Base-by-base conservation (phyloP, 2,113 vertebrate genomes). In the Xiphophorus maculatus region DNA sequence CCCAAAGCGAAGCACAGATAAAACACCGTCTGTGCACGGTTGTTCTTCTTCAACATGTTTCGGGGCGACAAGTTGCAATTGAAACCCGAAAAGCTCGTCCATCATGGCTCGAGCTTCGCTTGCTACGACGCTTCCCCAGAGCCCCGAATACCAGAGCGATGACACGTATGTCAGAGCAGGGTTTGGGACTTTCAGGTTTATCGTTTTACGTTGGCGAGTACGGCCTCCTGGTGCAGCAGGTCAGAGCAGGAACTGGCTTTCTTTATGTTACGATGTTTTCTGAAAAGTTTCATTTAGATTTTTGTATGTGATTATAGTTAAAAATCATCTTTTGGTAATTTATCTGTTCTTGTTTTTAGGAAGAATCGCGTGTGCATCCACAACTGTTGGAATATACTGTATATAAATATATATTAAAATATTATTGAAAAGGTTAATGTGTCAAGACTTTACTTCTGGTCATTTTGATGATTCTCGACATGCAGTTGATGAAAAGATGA, bases 1-100 rank as follows among this genome's bases (percentile, higher is more conserved):
- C 70, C 61, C 62, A 61, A 73, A 78, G 72, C 54, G 75, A 71
- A 30, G 40, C 69, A 48, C 1, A 60, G 66, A 73, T 63, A 40
- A 63, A 66, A 81, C 64, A 76, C 76, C 29, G 42, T 76, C 66
- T 61, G 68, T 27, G 22, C 35, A 62, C 22, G 58, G 33, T 44
- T 44, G 37, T 72, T 71, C 37, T 19, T 29, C 10, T 48, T 48
- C 40, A 68, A 22, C 40, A 58, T n/a, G 13, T 61, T 61, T 61
- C 54, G n/a, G 15, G 33, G 13, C 25, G 28, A 71, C 30, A 10
- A 63, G 37, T 44, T 73, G 32, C 60, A 63, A 63, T 63, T 44
- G 61, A 29, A 73, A 44, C 60, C 44, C 40, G 51, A 58, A 73
- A 37, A 74, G 63, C 35, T 74, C 9, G 48, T 27, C 33, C 40